Conservation (phyloP, 2,113 vertebrate species). For the Scolopax mira region DNA sequence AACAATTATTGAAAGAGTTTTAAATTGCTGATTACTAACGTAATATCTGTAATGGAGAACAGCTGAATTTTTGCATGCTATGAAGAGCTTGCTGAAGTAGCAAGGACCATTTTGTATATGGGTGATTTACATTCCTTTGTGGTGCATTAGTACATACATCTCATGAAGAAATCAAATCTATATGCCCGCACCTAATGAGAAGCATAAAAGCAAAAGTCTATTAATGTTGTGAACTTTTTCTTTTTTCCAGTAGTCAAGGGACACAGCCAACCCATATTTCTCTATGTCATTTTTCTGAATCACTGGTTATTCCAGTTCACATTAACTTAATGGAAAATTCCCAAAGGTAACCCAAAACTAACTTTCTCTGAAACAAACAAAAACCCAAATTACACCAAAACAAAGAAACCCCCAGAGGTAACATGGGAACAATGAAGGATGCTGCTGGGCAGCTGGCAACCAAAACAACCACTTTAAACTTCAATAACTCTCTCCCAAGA, state of each 20-base stretch:
- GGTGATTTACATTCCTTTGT: background rate
- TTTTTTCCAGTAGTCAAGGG: background rate
- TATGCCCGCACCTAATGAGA: background rate
- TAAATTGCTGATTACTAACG: constrained; percentile 48
- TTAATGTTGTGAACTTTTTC: background rate
- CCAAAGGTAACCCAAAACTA: background rate
- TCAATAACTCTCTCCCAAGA: background rate
- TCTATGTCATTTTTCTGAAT: background rate
- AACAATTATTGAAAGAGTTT: constrained; percentile 47
- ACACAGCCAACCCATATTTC: background rate
- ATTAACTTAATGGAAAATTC: background rate
- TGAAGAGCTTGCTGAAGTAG: background rate
- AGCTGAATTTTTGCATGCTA: constrained; percentile 57
- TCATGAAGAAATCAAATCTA: background rate
- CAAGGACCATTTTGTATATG: background rate
- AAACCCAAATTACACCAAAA: background rate
- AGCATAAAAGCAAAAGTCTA: background rate
- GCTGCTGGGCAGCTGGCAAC: background rate
- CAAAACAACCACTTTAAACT: background rate
- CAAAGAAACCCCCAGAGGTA: background rate
- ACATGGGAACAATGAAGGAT: background rate
- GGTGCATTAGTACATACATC: background rate
- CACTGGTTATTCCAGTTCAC: background rate
- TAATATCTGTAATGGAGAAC: constrained; percentile 56
- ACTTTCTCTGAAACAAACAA: background rate